These are phyloP conservation scores for Bombus ignitus DNA, from an alignment of 1,140 invertebrate genomes.

Conservation along the genomic window DNA sequence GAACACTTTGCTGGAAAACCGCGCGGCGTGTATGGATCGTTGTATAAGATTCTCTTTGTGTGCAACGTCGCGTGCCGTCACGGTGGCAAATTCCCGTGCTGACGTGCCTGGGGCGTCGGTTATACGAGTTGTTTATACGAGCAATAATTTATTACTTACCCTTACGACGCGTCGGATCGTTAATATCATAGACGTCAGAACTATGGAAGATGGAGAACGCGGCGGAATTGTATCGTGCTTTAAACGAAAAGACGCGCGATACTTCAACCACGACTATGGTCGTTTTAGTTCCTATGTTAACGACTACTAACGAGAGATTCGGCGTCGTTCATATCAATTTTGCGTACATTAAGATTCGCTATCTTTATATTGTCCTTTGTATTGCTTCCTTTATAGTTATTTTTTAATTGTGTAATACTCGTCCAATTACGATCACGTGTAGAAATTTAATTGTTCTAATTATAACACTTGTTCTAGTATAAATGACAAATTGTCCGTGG, in stretches of 20 bases:
- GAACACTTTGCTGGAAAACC: slow-evolving; percentile 26
- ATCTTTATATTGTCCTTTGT: too few relatives aligned
- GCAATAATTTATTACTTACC: slow-evolving; percentile 63
- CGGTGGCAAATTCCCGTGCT: slow-evolving; percentile 45
- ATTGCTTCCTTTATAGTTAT: not conserved
- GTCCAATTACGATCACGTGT: too few relatives aligned
- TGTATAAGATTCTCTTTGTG: slow-evolving; percentile 22
- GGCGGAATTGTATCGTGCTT: slow-evolving; percentile 34
- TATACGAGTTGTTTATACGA: slow-evolving; percentile 63
- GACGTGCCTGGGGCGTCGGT: slow-evolving; percentile 49
- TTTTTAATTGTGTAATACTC: too few relatives aligned
- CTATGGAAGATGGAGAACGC: slow-evolving; percentile 29
- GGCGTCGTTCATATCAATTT: not conserved
- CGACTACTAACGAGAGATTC: not conserved
- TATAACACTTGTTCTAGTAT: too few relatives aligned
- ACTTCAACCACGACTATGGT: not conserved
- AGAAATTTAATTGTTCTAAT: too few relatives aligned
- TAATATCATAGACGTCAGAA: slow-evolving; percentile 49
- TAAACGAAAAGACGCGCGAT: slow-evolving; percentile 2
- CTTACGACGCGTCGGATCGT: slow-evolving; percentile 36
- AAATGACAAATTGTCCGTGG: too few relatives aligned
- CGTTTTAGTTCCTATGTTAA: not conserved
- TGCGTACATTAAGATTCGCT: too few relatives aligned
- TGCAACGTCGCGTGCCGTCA: slow-evolving; percentile 54
- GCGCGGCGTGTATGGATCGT: slow-evolving; percentile 28